phyloP scores from a whole-genome alignment of 2,113 vertebrate species.

The Myrmophylax atrothorax region DNA sequence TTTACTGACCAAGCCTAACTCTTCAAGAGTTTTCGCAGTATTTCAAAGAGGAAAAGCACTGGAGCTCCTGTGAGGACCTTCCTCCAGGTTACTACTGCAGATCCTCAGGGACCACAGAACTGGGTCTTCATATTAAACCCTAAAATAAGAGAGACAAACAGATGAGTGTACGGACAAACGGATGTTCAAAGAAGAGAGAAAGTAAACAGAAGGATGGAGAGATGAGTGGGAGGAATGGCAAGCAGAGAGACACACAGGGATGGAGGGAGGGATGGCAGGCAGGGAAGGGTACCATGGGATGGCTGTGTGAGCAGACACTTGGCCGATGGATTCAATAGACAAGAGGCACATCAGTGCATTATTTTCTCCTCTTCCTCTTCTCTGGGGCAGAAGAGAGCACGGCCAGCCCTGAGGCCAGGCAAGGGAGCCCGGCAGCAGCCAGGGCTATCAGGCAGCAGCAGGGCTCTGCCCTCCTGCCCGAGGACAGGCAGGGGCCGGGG shows the following conservation, averaged over 20 bases:
- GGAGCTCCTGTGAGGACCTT: background rate
- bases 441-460: background rate
- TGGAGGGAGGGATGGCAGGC: background rate
- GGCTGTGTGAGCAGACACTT: background rate
- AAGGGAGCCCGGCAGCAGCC: background rate
- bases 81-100: background rate
- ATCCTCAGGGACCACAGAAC: background rate
- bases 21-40: fast-evolving
- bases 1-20: background rate
- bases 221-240: background rate
- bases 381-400: background rate
- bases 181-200: background rate
- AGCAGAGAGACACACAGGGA: background rate
- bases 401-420: fast-evolving
- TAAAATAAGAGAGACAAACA: background rate
- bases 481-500: background rate
- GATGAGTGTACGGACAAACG: fast-evolving
- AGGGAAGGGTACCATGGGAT: fast-evolving
- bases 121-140: background rate
- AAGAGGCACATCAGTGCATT: background rate
- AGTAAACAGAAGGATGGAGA: background rate
- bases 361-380: background rate
- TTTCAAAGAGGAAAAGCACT: background rate
- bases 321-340: background rate
- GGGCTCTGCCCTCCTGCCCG: background rate